Conservation (phyloP, 2,113 vertebrate genomes). For the Rhabdomys dilectus region DNA sequence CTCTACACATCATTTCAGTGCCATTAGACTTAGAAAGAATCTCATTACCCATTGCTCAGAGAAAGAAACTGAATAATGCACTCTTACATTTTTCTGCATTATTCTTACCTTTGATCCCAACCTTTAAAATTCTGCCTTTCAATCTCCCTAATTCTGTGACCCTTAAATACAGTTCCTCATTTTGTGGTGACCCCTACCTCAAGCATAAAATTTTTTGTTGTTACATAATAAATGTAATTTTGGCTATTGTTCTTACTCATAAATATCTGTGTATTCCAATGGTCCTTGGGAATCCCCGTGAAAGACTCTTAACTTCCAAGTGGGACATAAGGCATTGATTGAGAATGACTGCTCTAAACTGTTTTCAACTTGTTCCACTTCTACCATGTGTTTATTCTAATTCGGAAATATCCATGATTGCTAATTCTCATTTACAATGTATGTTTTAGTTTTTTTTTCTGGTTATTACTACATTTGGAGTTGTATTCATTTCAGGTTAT, state of each 20-base stretch:
- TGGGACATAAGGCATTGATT: background rate
- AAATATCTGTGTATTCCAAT: background rate
- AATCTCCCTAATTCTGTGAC: background rate
- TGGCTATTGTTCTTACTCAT: background rate
- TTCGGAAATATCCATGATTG: background rate
- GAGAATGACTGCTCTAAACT: background rate
- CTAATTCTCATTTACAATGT: background rate
- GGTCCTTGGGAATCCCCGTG: rapidly evolving
- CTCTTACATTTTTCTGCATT: background rate
- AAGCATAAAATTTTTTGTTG: background rate
- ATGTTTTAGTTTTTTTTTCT: background rate
- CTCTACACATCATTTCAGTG: background rate
- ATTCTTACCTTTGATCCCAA: background rate
- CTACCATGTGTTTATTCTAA: background rate
- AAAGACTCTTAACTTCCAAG: no score
- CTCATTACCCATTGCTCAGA: background rate
- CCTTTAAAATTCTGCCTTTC: background rate
- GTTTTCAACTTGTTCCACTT: background rate
- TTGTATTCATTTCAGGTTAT: no score
- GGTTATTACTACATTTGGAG: background rate
- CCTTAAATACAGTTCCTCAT: background rate
- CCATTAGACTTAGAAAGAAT: background rate
- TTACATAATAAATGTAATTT: background rate
- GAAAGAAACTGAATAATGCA: background rate
- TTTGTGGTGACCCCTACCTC: no score